Base-by-base conservation (phyloP, 2,888 invertebrate species). In the Eueremaeus valkanovi region DNA sequence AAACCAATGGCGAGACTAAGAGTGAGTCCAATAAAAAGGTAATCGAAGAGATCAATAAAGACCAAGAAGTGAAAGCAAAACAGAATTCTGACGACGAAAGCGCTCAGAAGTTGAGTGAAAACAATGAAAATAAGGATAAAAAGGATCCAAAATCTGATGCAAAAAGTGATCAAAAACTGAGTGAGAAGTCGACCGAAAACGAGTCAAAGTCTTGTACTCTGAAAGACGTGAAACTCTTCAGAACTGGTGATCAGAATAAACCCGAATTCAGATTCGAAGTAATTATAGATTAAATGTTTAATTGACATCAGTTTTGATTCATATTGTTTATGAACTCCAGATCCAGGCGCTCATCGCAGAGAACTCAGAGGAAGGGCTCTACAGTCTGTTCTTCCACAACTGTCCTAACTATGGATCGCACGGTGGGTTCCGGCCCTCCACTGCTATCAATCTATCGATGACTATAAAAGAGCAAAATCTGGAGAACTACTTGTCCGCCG, bases 381-480 rank as follows among this genome's bases (percentile, higher is more conserved):
- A 98, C 84, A 94, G 92, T 84, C 85, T 99, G 72, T 94, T 93
- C 83, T 96, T 96, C 83, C 95, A 97, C 84, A 95, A 92, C 82
- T 99, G 98, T 61, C 75, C 72, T 5, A 73, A 75, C 55, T 73
- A 75, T 73, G 27, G 29, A 29, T 18, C 51, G 13, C 33, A 51
- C 29, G 51, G 51, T 36, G 31, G 42, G 16, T n/a, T 68, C 27
- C 29, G 29, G 3, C 21, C 9, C 21, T 72, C 29, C 6, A 75
- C 74, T 16, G 5, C 49, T 18, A 29, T 74, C 29, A 72, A 77
- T 77, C 81, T 82, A 6, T 83, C 94, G 93, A 88, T 95, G 79
- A 89, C 91, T 83, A 91, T 98, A 78, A 90, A 90, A 80, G 95
- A 95, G 83, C 91, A 90, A 81, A 93, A 95, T 82, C 79, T 78